Base-by-base conservation (phyloP, 2,888 invertebrate genomes). In the Erebia palarica region DNA sequence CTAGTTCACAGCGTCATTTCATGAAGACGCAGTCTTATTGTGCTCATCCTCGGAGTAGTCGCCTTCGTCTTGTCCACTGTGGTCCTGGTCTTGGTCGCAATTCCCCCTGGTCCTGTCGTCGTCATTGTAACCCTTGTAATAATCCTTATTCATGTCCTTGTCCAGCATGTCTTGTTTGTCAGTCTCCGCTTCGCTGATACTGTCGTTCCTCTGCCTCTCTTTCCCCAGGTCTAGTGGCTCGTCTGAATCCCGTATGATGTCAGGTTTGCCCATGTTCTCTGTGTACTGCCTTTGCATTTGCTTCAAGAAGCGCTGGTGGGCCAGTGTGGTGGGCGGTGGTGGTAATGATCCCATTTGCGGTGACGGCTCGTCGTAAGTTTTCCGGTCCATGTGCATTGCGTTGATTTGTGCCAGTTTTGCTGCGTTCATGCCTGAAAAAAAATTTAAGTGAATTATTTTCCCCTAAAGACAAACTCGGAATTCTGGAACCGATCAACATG, bases 401-500 rank as follows among this genome's bases (percentile, higher is more conserved):
- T 95, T 96, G 86, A 97, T 93, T 79, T 97, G 97, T 36, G 96
- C 96, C 86, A 97, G 92, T 88, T 97, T 97, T 47, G 96, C 96
- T 1, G 96, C 96, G 81, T 96, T 96, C 84, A 96, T 94, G 5
- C 97, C 96, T 77, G 96, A 21, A 75, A 61, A n/a, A 51, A 65
- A 27, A 36, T 49, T 13, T 0, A 1, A 14, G 21, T 47, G 0
- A 53, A 16, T 36, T 44, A 14, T 64, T 44, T 47, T 18, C 21
- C 8, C n/a, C 10, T 14, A 36, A 60, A 14, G 13, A 47, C 47
- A 47, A 47, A 47, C 47, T 11, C 47, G 5, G 13, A 47, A 13
- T 47, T 18, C 10, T 8, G 1, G 10, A 55, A 55, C 36, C 36
- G 10, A 16, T 16, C 10, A 10, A n/a, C 16, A 55, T 16, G n/a